Conservation (phyloP, 30 jellyfish, hydroid and myxozoan genomes). For the Clytia hemisphaerica region DNA sequence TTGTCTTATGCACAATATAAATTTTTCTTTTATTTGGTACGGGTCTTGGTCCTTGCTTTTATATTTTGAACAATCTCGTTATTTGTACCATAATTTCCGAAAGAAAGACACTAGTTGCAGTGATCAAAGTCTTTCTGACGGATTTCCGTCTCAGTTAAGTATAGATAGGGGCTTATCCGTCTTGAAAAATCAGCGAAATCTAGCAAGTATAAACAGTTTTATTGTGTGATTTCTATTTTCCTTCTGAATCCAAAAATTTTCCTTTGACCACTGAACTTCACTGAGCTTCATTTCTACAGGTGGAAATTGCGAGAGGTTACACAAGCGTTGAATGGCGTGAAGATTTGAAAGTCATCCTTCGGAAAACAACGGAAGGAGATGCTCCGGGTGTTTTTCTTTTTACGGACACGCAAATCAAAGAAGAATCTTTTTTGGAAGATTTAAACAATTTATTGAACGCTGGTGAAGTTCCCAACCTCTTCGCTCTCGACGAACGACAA, state of each 20-base stretch:
- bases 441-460: slow-evolving; percentile 85
- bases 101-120: too few relatives aligned
- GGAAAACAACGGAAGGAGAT: slow-evolving; percentile 95
- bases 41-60: too few relatives aligned
- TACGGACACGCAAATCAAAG: slow-evolving; percentile 97
- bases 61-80: too few relatives aligned
- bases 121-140: too few relatives aligned
- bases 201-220: too few relatives aligned
- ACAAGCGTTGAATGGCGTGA: slow-evolving; percentile 95
- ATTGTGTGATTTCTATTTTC: too few relatives aligned
- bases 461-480: slow-evolving; percentile 95
- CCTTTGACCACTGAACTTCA: background rate
- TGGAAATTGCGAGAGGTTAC: slow-evolving; percentile 87
- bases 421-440: slow-evolving; percentile 94
- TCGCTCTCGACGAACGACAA: slow-evolving; percentile 89
- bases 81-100: too few relatives aligned
- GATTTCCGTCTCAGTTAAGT: too few relatives aligned
- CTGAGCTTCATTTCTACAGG: slow-evolving; percentile 32
- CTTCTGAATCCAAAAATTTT: too few relatives aligned
- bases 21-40: too few relatives aligned
- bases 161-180: too few relatives aligned
- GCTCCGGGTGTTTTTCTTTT: slow-evolving; percentile 92
- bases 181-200: too few relatives aligned
- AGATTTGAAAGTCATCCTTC: slow-evolving; percentile 74
- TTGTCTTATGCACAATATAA: background rate